A percentile compares a stretch with the other conserved stretches of the same genome.
Conservation (phyloP, 2,888 invertebrate species). For the Myopa testacea region DNA sequence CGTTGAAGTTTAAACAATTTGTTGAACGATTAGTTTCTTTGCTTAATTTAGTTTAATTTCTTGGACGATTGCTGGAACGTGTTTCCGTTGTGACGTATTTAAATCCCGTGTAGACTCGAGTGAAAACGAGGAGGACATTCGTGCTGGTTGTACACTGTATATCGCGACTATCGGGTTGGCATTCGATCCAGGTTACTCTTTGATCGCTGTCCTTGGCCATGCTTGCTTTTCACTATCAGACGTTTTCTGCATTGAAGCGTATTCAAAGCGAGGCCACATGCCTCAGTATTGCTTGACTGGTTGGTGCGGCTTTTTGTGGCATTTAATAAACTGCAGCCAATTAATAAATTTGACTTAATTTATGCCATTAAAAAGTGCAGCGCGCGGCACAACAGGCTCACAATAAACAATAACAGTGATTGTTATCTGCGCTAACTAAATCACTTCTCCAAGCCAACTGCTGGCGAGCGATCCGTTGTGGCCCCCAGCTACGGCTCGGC, state of each 20-base stretch:
- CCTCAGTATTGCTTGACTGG: background rate
- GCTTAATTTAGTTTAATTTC: no score
- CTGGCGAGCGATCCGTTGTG: conserved; percentile 1
- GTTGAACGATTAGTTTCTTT: no score
- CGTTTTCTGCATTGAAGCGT: background rate
- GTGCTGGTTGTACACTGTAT: no score
- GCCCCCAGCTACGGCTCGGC: background rate
- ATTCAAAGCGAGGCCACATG: background rate
- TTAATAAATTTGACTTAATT: conserved; percentile 26
- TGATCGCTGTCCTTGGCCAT: no score
- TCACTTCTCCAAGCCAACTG: conserved; percentile 14
- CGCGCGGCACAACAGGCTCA: background rate
- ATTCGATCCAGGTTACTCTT: no score
- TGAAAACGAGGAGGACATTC: no score
- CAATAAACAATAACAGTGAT: conserved; percentile 20
- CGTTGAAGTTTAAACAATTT: no score
- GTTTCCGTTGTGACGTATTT: no score
- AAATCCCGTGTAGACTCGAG: no score
- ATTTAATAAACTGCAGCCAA: conserved; percentile 28
- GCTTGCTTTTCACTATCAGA: no score
- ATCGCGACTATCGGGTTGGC: no score
- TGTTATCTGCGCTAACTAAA: conserved; percentile 24
- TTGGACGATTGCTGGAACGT: no score
- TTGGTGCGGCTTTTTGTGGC: background rate
- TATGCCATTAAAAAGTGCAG: conserved; percentile 13